These are phyloP conservation scores for Setophaga petechia DNA, from an alignment of 2,113 vertebrate genomes.

Conservation along the genomic window DNA sequence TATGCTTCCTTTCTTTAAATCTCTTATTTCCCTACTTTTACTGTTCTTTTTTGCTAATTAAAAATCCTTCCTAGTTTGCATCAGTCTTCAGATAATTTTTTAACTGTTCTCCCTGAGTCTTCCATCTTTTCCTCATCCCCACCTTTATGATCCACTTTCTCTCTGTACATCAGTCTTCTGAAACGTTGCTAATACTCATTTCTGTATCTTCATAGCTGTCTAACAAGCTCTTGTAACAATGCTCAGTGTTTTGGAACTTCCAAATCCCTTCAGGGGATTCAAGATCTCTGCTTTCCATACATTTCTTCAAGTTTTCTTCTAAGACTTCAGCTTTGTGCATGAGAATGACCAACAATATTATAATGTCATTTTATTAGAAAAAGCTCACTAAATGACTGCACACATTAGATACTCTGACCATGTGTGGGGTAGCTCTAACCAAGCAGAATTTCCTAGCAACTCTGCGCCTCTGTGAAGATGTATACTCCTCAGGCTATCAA, in stretches of 20 bases:
- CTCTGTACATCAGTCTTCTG: neutral
- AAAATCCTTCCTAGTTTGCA: neutral
- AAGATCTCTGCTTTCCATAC: neutral
- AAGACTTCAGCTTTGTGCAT: neutral
- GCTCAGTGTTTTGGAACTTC: neutral
- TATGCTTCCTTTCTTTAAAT: neutral
- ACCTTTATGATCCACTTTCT: neutral
- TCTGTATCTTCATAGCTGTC: neutral
- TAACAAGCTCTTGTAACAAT: neutral
- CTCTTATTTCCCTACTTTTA: neutral
- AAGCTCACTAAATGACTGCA: neutral
- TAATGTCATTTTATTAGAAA: neutral
- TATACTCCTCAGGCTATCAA: neutral
- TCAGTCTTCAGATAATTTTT: neutral
- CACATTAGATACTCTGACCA: neutral
- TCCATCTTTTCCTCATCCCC: neutral
- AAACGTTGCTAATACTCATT: neutral
- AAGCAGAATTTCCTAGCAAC: neutral
- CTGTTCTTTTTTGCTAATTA: neutral
- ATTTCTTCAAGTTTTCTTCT: neutral
- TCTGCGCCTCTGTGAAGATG: neutral
- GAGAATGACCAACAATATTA: neutral
- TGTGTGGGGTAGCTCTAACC: neutral
- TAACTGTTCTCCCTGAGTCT: neutral
- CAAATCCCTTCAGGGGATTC: neutral